phyloP scores from a whole-genome alignment of 2,888 invertebrate species.

The Scaptomyza cyrtandrae region DNA sequence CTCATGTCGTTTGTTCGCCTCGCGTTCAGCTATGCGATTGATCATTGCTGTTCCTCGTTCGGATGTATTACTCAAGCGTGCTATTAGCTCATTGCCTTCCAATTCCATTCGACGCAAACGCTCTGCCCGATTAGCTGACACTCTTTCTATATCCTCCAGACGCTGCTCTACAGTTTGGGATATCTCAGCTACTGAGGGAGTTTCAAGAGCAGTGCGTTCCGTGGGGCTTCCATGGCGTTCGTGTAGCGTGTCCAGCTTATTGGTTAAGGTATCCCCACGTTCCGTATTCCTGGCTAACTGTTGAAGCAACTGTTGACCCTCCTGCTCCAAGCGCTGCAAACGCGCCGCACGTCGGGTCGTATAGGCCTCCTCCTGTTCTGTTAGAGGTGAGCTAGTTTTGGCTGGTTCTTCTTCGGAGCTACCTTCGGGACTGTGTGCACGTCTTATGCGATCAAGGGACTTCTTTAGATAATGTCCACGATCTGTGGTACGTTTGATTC shows the following conservation, averaged over 20 bases:
- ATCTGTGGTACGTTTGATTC: conserved; percentile 90
- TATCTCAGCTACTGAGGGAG: conserved; percentile 38
- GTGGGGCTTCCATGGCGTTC: conserved; percentile 46
- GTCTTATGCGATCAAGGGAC: conserved; percentile 78
- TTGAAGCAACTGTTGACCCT: conserved; percentile 89
- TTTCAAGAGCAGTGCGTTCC: neutral
- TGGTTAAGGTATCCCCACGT: conserved; percentile 71
- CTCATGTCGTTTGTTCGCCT: conserved; percentile 68
- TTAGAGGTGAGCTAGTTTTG: conserved; percentile 56
- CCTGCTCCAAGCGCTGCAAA: conserved; percentile 89
- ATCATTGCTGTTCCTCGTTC: conserved; percentile 81
- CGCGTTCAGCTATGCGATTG: conserved; percentile 79
- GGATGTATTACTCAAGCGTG: conserved; percentile 78
- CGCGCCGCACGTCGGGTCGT: conserved; percentile 77
- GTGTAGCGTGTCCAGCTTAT: conserved; percentile 79
- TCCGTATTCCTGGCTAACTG: conserved; percentile 75
- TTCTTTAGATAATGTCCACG: conserved; percentile 82
- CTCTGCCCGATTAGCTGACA: conserved; percentile 78
- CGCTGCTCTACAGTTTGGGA: conserved; percentile 73
- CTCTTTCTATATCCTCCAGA: conserved; percentile 80
- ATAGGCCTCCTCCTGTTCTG: conserved; percentile 78
- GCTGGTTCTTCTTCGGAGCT: conserved; percentile 72
- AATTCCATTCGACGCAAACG: conserved; percentile 88
- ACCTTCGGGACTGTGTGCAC: conserved; percentile 79
- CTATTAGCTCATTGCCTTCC: conserved; percentile 90